Percentiles rank a stretch among this genome's conserved stretches.
These are phyloP conservation scores for Gasterosteus aculeatus DNA, from an alignment of 2,113 vertebrate genomes.

Conservation along the genomic window DNA sequence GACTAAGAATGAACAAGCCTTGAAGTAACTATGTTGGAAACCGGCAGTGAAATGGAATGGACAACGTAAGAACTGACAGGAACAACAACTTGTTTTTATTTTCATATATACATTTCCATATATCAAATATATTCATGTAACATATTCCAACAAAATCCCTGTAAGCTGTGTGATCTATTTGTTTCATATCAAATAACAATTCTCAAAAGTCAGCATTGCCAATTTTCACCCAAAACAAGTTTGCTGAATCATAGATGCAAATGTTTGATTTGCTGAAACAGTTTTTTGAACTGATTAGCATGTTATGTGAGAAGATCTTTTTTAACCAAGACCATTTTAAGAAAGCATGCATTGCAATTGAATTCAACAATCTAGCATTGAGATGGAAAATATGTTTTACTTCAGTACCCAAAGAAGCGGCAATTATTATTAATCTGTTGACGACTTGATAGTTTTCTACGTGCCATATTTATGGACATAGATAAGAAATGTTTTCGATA, in stretches of 20 bases:
- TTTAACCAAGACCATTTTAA: constrained; percentile 3
- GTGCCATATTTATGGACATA: neutral
- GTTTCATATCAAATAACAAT: constrained; percentile 25
- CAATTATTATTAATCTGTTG: neutral
- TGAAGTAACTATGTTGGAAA: constrained; percentile 43
- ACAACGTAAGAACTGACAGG: constrained; percentile 25
- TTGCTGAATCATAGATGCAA: constrained; percentile 11
- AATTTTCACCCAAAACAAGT: constrained; percentile 10
- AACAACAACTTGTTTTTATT: neutral
- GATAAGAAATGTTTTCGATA: constrained; percentile 7
- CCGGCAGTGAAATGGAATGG: constrained; percentile 10
- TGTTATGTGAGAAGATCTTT: neutral
- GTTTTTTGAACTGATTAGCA: constrained; percentile 1
- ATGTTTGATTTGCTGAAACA: constrained; percentile 10
- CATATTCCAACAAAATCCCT: constrained; percentile 2
- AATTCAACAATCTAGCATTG: neutral
- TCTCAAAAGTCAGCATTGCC: neutral
- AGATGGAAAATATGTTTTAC: neutral
- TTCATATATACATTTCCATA: too few relatives aligned
- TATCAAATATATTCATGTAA: neutral
- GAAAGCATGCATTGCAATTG: constrained; percentile 6
- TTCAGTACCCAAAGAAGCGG: neutral
- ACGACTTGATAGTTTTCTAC: neutral
- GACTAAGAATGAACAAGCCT: constrained; percentile 21
- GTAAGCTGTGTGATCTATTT: constrained; percentile 6